phyloP scores from a whole-genome alignment of 1,140 invertebrate species.

The Coenobita brevimanus region DNA sequence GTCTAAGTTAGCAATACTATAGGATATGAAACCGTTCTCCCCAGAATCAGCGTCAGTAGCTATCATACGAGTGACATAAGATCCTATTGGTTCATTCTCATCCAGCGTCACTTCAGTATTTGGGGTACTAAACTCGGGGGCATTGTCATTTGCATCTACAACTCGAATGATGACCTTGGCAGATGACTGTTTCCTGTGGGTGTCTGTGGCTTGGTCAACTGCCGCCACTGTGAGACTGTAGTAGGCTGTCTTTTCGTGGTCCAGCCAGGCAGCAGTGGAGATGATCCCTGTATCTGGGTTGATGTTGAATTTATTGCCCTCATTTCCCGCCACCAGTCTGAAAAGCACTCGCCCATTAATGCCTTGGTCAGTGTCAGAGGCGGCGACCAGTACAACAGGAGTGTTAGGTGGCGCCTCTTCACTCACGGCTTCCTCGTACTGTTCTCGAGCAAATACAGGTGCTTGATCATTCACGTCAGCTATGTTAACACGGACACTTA shows the following conservation, averaged over 20 bases:
- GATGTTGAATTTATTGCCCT: conserved; percentile 89
- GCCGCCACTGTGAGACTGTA: conserved; percentile 94
- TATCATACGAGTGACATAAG: conserved; percentile 85
- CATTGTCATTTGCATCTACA: conserved; percentile 93
- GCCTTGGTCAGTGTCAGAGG: conserved; percentile 88
- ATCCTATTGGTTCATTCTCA: conserved; percentile 91
- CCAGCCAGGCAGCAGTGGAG: conserved; percentile 87
- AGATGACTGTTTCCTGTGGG: conserved; percentile 87
- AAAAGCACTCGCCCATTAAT: conserved; percentile 88
- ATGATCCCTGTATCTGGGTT: conserved; percentile 92
- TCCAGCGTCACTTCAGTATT: conserved; percentile 77
- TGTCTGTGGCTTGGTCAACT: conserved; percentile 89
- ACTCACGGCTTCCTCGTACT: conserved; percentile 89
- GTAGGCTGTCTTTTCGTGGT: conserved; percentile 90
- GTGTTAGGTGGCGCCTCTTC: conserved; percentile 92
- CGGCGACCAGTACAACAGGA: conserved; percentile 88
- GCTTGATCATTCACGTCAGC: conserved; percentile 88
- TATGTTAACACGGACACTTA: conserved; percentile 84
- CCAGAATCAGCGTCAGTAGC: conserved; percentile 92
- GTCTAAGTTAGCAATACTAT: conserved; percentile 91
- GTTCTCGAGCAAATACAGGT: conserved; percentile 89
- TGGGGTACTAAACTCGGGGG: conserved; percentile 86
- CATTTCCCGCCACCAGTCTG: conserved; percentile 93
- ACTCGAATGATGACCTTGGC: conserved; percentile 92
- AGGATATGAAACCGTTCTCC: conserved; percentile 96